phyloP scores from a whole-genome alignment of 2,888 invertebrate species.

The Amphimallon solstitiale region DNA sequence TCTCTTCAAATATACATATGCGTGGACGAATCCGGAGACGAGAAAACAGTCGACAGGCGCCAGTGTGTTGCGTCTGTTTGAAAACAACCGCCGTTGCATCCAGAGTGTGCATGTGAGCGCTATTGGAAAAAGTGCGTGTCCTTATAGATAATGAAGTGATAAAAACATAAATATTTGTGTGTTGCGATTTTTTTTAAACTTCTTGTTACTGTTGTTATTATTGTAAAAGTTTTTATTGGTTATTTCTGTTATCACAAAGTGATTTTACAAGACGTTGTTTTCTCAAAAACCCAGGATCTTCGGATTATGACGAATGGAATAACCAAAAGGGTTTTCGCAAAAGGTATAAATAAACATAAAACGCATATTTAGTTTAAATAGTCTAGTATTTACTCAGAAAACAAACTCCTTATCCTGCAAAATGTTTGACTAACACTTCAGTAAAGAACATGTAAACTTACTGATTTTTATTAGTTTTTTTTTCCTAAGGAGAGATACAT shows the following conservation, averaged over 20 bases:
- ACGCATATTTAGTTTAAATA: no score
- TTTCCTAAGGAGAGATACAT: no score
- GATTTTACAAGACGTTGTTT: background rate
- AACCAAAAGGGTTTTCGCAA: constrained; percentile 43
- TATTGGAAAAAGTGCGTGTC: constrained; percentile 12
- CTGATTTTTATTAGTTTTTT: no score
- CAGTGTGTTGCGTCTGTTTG: constrained; percentile 21
- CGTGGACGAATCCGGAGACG: constrained; percentile 22
- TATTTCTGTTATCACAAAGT: background rate
- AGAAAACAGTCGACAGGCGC: constrained; percentile 31
- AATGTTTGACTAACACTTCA: no score
- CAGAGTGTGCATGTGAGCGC: background rate
- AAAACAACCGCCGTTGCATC: constrained; percentile 6
- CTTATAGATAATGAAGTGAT: background rate
- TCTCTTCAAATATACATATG: background rate
- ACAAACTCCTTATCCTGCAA: no score
- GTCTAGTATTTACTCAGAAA: no score
- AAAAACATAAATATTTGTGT: background rate
- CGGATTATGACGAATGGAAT: constrained; percentile 58
- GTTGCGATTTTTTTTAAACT: no score
- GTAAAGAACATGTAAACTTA: no score
- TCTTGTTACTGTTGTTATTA: no score
- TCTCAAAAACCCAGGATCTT: background rate
- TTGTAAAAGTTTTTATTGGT: no score
- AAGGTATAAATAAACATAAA: no score